A percentile compares a stretch with the other conserved stretches of the same genome.
phyloP scores from a whole-genome alignment of 2,113 vertebrate genomes.

The Pogonocichla stellata region DNA sequence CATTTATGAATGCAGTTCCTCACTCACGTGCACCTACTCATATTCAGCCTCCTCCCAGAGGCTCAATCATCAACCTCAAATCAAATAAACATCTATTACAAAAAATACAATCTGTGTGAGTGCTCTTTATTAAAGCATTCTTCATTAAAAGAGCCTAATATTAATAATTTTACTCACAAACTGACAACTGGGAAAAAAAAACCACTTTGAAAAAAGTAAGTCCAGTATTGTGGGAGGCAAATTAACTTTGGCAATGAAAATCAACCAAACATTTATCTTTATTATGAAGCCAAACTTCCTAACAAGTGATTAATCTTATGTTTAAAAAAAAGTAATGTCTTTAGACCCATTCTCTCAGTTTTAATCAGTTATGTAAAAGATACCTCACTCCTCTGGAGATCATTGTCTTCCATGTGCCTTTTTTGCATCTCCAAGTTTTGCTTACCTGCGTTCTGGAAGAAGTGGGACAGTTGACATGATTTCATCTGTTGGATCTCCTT shows the following conservation, averaged over 20 bases:
- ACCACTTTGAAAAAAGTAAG: background rate
- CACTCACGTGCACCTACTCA: background rate
- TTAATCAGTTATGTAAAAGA: background rate
- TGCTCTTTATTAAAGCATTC: background rate
- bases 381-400: background rate
- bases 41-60: background rate
- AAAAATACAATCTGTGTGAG: background rate
- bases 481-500: background rate
- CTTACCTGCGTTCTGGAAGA: background rate
- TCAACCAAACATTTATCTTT: background rate
- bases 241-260: background rate
- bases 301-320: background rate
- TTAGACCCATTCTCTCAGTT: background rate
- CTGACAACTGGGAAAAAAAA: background rate
- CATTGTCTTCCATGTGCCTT: background rate
- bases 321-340: background rate
- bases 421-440: background rate
- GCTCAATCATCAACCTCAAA: background rate
- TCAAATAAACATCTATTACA: background rate
- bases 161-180: background rate
- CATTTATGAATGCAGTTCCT: background rate
- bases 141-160: background rate
- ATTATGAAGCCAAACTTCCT: background rate
- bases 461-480: background rate
- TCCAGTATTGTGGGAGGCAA: background rate